Evolutionary conservation across 2,113 vertebrate genomes (phyloP).

Genomic region (Atherinomorus stipes): DNA sequence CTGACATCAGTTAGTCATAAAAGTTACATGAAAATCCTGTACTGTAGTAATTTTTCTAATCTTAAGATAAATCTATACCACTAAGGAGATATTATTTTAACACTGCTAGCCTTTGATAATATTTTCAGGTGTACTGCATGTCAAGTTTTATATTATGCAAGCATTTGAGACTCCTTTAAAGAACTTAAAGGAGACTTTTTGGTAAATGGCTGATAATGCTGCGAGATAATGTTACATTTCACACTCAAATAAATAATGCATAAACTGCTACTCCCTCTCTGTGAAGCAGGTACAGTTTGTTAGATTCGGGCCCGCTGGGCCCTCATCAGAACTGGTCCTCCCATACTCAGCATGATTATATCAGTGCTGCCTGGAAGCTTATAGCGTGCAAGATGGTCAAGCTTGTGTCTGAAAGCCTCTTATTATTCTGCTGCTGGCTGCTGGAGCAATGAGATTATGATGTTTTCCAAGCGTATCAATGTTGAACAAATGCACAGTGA

Average conservation of each 20-base stretch:
- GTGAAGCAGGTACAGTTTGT: conserved; percentile 25
- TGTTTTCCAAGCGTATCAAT: conserved; percentile 48
- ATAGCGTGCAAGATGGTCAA: conserved; percentile 21
- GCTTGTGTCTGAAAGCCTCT: conserved; percentile 53
- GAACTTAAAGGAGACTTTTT: neutral
- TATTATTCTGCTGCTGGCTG: conserved; percentile 59
- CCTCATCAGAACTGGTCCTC: conserved; percentile 14
- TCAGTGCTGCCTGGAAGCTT: conserved; percentile 40
- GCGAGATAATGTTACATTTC: conserved; percentile 1
- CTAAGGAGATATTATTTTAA: no score
- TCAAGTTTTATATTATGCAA: no score
- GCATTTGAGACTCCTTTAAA: neutral
- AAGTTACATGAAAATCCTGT: no score
- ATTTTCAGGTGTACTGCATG: no score
- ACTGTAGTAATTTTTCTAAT: no score
- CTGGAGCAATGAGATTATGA: conserved; percentile 57
- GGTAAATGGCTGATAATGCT: neutral
- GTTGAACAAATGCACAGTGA: conserved; percentile 36
- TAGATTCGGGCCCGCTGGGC: conserved; percentile 18
- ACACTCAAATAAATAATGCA: neutral
- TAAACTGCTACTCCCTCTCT: neutral
- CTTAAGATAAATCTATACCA: no score
- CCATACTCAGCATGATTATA: conserved; percentile 34
- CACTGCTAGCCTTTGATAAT: no score
- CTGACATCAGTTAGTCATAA: no score